Evolutionary conservation across 2,113 vertebrate species (phyloP).

Genomic region (Hyperopisus bebe): DNA sequence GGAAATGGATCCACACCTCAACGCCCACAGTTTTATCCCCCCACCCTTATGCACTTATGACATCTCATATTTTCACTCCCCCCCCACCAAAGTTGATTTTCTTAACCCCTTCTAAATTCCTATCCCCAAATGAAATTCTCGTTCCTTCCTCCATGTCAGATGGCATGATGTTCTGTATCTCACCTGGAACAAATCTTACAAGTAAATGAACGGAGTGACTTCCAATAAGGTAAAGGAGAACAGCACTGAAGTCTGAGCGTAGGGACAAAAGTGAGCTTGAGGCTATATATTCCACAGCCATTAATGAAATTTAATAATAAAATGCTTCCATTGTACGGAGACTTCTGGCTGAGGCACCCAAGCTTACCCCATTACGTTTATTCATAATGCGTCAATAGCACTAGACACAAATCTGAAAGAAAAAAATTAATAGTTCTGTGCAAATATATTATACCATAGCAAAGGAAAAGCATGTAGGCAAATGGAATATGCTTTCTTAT

Average conservation of each 20-base stretch:
- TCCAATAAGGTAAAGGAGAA: neutral
- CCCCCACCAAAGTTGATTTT: neutral
- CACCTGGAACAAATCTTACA: neutral
- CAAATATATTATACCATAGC: slow-evolving; percentile 1
- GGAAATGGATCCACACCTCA: neutral
- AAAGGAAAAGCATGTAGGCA: neutral
- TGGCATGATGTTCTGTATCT: neutral
- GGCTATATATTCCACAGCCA: neutral
- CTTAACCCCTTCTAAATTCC: neutral
- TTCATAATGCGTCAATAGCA: neutral
- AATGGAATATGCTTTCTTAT: neutral
- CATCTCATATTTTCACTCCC: neutral
- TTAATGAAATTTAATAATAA: neutral
- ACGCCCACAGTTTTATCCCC: neutral
- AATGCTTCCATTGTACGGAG: neutral
- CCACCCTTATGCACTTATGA: neutral
- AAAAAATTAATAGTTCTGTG: neutral
- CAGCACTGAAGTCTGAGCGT: neutral
- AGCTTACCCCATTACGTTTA: neutral
- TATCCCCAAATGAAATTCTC: neutral
- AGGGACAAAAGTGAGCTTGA: too few species aligned
- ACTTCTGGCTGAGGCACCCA: neutral
- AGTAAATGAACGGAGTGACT: neutral
- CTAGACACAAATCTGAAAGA: neutral
- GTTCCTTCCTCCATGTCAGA: neutral